These are phyloP conservation scores for Bicyclus anynana DNA, from an alignment of 1,140 invertebrate species.

Conservation along the genomic window DNA sequence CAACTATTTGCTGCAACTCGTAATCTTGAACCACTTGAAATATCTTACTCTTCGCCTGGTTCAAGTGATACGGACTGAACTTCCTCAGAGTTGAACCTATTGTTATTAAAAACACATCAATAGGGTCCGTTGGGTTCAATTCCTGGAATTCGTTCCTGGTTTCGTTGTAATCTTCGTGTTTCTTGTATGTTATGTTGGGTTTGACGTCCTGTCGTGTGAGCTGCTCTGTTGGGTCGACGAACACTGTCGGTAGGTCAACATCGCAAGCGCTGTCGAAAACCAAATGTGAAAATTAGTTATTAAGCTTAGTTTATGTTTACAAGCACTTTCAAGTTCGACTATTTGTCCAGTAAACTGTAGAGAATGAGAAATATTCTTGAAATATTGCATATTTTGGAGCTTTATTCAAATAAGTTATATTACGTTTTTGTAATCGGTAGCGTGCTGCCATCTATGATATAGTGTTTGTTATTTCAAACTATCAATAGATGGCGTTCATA, in stretches of 20 bases:
- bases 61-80: slow-evolving; percentile 60
- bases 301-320: no score
- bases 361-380: no score
- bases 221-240: slow-evolving; percentile 27
- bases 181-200: slow-evolving; percentile 33
- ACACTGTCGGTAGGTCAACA: slow-evolving; percentile 38
- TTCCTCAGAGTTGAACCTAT: slow-evolving; percentile 57
- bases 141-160: slow-evolving; percentile 37
- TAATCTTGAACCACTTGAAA: slow-evolving; percentile 67
- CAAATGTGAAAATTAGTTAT: no score
- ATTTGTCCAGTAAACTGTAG: no score
- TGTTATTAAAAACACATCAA: slow-evolving; percentile 57
- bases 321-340: no score
- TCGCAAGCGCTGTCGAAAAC: slow-evolving; percentile 35
- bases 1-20: slow-evolving; percentile 60
- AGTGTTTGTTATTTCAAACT: no score
- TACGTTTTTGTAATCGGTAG: no score
- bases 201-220: slow-evolving; percentile 36
- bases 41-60: slow-evolving; percentile 67
- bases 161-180: slow-evolving; percentile 26
- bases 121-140: slow-evolving; percentile 47
- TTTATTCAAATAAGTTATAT: no score
- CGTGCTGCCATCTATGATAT: no score
- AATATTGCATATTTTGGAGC: no score
- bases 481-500: no score